These are phyloP conservation scores for Nudaria mundana DNA, from an alignment of 2,888 invertebrate genomes.

Conservation along the genomic window DNA sequence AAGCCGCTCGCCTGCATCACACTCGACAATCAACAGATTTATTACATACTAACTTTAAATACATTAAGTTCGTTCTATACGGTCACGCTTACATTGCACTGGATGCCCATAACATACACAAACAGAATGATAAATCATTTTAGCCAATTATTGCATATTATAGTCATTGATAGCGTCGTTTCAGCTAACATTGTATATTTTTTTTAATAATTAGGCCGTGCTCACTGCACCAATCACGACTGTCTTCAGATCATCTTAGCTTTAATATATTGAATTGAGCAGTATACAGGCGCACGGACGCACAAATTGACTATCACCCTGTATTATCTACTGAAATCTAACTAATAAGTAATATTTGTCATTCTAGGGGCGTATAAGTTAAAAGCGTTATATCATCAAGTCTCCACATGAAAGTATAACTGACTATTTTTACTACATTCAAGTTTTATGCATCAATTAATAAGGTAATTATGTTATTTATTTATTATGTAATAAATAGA, in stretches of 20 bases:
- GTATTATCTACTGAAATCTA: conserved; percentile 70
- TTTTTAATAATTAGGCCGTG: conserved; percentile 59
- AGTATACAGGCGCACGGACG: conserved; percentile 73
- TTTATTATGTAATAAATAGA: conserved; percentile 59
- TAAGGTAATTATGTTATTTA: conserved; percentile 48
- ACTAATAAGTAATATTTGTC: conserved; percentile 59
- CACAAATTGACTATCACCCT: conserved; percentile 73
- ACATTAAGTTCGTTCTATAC: conserved; percentile 14
- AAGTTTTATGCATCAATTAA: conserved; percentile 55
- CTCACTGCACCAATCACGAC: conserved; percentile 53
- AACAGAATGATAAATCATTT: conserved; percentile 30
- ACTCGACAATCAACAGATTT: conserved; percentile 27
- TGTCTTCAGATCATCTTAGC: conserved; percentile 56
- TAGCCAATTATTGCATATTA: conserved; percentile 41
- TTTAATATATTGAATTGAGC: conserved; percentile 73
- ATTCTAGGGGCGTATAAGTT: conserved; percentile 68
- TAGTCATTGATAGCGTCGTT: conserved; percentile 40
- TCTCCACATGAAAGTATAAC: conserved; percentile 74
- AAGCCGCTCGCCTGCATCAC: conserved; percentile 18
- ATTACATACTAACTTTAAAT: conserved; percentile 24
- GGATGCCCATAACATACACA: conserved; percentile 21
- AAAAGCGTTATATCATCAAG: conserved; percentile 72
- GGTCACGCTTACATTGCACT: conserved; percentile 8
- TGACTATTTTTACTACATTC: conserved; percentile 62
- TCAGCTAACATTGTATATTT: conserved; percentile 34